These are phyloP conservation scores for Podiceps cristatus DNA, from an alignment of 2,113 vertebrate species.

Conservation along the genomic window DNA sequence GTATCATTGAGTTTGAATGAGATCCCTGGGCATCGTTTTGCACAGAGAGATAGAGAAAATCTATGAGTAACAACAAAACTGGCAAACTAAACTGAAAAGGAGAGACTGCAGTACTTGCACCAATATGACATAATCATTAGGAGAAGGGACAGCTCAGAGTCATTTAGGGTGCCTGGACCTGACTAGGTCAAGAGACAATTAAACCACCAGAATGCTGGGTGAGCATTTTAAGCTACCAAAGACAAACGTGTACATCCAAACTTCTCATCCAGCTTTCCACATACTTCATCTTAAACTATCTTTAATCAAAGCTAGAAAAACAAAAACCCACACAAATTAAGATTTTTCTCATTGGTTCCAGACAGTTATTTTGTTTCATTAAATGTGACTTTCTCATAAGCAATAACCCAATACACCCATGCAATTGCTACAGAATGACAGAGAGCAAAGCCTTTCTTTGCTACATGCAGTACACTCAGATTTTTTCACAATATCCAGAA, in stretches of 20 bases:
- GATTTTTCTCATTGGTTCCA: not conserved
- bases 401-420: not conserved
- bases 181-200: not conserved
- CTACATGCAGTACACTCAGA: not conserved
- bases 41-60: not conserved
- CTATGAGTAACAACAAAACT: not conserved
- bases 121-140: not conserved
- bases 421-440: not conserved
- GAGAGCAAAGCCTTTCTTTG: not conserved
- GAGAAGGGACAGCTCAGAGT: not conserved
- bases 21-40: not conserved
- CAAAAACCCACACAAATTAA: not conserved
- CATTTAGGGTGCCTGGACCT: not conserved
- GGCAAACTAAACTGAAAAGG: not conserved
- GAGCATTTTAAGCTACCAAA: fast-evolving
- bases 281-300: not conserved
- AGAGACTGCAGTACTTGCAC: not conserved
- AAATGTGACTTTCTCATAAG: not conserved
- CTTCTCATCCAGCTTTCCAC: not conserved
- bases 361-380: not conserved
- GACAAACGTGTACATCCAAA: not conserved
- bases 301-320: not conserved
- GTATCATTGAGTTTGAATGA: not conserved
- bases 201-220: not conserved
- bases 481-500: not conserved